Evolutionary conservation across 2,888 invertebrate species (phyloP), one percentile per base, ranked within the genome.

Genomic region (Thymelicus lineola): DNA sequence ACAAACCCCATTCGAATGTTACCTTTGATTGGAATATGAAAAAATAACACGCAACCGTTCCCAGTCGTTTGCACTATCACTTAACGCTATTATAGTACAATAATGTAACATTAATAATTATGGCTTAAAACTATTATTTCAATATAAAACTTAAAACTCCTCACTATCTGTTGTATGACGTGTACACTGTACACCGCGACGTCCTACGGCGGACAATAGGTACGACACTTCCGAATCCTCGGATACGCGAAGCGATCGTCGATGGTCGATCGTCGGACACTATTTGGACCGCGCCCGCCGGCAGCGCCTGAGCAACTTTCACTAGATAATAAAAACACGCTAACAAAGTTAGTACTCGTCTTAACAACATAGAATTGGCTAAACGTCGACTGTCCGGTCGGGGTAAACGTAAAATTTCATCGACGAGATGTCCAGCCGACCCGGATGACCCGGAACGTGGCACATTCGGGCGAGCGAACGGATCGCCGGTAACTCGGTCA

Each of bases 251-350:
- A 86, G 81, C 82, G 83, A 88, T 90, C 86, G 86, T 86, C 87
- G 90, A 89, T 28, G 4, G 28, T 28, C 82, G 83, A 88, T 90
- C 86, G 86, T 86, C 87, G 90, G 89, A 87, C 90, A 89, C 89
- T 88, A 87, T 88, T 89, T 85, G 90, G 90, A 89, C 90, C 90
- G 86, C 91, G 90, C 90, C 89, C 88, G 86, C 84, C 88, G 84
- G 85, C 87, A 84, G 91, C 89, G 91, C 87, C 90, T 91, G 91
- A 92, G 90, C 92, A 92, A 92, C 93, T 93, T 92, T 92, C 93
- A 92, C 93, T 91, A 90, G 88, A 80, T 76, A 86, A 89, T 88
- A 89, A 82, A 90, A 92, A 91, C 88, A 86, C 87, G 84, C 88
- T 88, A 90, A 90, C 88, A 86, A 88, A 86, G 87, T 91, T 91